phyloP scores from a whole-genome alignment of 2,888 invertebrate genomes.

The Pachliopta kotzebuea region DNA sequence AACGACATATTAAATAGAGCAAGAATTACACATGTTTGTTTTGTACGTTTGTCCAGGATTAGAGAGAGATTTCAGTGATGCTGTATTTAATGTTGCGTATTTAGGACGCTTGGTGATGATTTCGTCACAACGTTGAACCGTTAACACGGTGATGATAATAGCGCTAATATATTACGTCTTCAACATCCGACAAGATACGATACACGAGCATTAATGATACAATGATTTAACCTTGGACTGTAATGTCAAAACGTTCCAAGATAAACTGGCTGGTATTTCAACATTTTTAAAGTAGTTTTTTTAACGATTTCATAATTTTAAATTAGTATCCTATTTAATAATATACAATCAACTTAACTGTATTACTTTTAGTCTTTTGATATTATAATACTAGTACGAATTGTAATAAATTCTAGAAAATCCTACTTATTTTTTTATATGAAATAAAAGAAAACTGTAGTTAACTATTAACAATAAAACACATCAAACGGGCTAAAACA shows the following conservation, averaged over 20 bases:
- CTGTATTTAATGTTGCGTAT: slow-evolving; percentile 14
- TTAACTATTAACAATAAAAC: slow-evolving; percentile 48
- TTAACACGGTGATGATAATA: slow-evolving; percentile 20
- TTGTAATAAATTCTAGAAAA: too few species aligned
- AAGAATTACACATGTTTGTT: slow-evolving; percentile 45
- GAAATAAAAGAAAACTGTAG: slow-evolving; percentile 34
- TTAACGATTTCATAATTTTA: slow-evolving; percentile 19
- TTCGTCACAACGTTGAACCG: slow-evolving; percentile 4
- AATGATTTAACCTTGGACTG: slow-evolving; percentile 29
- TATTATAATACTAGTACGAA: too few species aligned
- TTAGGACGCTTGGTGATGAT: slow-evolving; percentile 15
- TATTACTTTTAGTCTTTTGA: too few species aligned
- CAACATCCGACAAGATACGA: slow-evolving; percentile 18
- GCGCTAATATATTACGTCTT: slow-evolving; percentile 17
- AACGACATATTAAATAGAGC: slow-evolving; percentile 47
- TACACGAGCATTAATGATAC: slow-evolving; percentile 22
- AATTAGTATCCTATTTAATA: slow-evolving; percentile 10
- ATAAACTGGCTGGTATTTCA: slow-evolving; percentile 8
- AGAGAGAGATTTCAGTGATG: slow-evolving; percentile 18
- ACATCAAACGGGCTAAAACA: slow-evolving; percentile 59
- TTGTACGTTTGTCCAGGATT: slow-evolving; percentile 31
- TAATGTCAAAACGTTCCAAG: slow-evolving; percentile 30
- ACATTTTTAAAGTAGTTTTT: background rate
- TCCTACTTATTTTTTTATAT: background rate
- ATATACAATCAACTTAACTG: background rate